Evolutionary conservation across 2,888 invertebrate species (phyloP).

Genomic region (Drosophila melanosoma): DNA sequence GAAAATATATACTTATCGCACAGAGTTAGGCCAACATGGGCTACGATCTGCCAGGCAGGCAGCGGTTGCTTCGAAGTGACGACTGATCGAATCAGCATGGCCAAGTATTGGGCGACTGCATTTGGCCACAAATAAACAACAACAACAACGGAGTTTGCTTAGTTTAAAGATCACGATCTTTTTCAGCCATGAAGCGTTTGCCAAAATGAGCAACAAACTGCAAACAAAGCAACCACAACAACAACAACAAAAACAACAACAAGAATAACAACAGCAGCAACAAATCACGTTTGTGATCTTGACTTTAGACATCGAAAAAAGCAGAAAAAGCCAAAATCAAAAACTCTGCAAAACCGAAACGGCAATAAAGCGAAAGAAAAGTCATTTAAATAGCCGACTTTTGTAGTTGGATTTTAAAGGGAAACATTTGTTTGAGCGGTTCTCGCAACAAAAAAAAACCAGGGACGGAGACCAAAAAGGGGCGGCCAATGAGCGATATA

Average conservation of each 20-base stretch:
- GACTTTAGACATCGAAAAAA: slow-evolving; percentile 71
- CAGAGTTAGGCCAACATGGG: slow-evolving; percentile 24
- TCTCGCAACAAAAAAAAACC: slow-evolving; percentile 20
- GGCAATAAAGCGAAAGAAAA: slow-evolving; percentile 62
- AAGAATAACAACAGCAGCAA: slow-evolving; percentile 44
- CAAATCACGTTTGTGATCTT: slow-evolving; percentile 79
- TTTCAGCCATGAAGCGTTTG: slow-evolving; percentile 63
- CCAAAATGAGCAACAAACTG: slow-evolving; percentile 66
- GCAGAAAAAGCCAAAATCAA: slow-evolving; percentile 28
- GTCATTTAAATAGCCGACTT: slow-evolving; percentile 69
- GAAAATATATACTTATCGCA: slow-evolving; percentile 30
- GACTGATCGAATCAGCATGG: slow-evolving; percentile 74
- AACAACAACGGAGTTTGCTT: slow-evolving; percentile 54
- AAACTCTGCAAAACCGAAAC: slow-evolving; percentile 50
- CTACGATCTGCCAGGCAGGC: slow-evolving; percentile 17
- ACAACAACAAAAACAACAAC: slow-evolving; percentile 28
- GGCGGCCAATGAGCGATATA: not conserved
- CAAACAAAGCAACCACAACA: slow-evolving; percentile 24
- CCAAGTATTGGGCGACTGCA: slow-evolving; percentile 40
- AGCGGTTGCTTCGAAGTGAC: slow-evolving; percentile 57
- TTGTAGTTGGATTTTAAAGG: slow-evolving; percentile 28
- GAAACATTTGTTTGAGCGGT: slow-evolving; percentile 58
- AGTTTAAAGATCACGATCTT: slow-evolving; percentile 79
- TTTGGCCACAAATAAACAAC: slow-evolving; percentile 51
- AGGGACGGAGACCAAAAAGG: slow-evolving; percentile 38